Evolutionary conservation across 2,888 invertebrate genomes (phyloP).

Genomic region (Onchidella celtica): DNA sequence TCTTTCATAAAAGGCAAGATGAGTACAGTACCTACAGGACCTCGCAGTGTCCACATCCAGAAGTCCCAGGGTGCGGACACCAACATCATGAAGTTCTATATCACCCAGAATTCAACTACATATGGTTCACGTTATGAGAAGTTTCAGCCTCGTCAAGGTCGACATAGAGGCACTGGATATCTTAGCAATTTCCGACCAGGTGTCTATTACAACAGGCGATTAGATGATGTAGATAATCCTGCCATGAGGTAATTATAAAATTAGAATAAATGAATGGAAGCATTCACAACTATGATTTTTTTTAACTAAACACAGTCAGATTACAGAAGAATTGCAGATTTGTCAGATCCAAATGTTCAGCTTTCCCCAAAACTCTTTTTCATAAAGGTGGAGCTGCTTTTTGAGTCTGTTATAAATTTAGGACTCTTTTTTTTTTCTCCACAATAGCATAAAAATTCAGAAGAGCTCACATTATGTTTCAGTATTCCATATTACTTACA

Average conservation of each 20-base stretch:
- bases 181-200: constrained; percentile 78
- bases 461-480: no score
- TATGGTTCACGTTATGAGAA: constrained; percentile 77
- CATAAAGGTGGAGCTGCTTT: no score
- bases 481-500: no score
- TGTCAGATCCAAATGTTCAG: no score
- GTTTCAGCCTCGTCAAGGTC: constrained; percentile 75
- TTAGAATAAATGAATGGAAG: not conserved
- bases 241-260: constrained; percentile 70
- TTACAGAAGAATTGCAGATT: no score
- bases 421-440: no score
- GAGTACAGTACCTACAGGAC: constrained; percentile 75
- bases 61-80: constrained; percentile 78
- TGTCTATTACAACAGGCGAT: constrained; percentile 76
- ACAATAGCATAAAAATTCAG: no score
- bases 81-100: constrained; percentile 79
- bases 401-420: no score
- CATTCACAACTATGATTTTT: no score
- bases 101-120: constrained; percentile 77
- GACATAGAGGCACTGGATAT: constrained; percentile 79
- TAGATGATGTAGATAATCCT: constrained; percentile 79
- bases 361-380: no score
- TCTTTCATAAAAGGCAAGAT: constrained; percentile 56
- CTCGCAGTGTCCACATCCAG: constrained; percentile 74
- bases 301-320: no score